Percentiles rank a stretch among this genome's conserved stretches.
These are phyloP conservation scores for Corvus hawaiiensis DNA, from an alignment of 2,113 vertebrate species.

Conservation along the genomic window DNA sequence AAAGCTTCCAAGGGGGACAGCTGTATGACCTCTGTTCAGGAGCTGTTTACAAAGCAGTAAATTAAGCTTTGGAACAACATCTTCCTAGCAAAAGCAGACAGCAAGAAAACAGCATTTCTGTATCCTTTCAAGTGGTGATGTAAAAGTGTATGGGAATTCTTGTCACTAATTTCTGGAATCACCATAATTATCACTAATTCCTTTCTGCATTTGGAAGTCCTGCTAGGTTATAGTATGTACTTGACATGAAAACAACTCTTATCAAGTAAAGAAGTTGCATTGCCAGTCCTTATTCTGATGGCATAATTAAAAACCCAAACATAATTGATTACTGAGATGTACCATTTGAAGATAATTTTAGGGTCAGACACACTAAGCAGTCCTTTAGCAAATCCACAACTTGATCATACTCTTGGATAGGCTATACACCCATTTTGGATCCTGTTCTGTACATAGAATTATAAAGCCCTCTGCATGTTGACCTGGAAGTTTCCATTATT, in stretches of 20 bases:
- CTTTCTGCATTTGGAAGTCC: neutral
- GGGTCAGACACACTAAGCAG: neutral
- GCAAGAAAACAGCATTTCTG: neutral
- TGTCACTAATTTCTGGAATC: neutral
- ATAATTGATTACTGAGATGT: neutral
- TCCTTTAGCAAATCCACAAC: neutral
- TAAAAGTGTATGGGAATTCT: neutral
- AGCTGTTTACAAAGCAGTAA: neutral
- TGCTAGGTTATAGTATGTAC: neutral
- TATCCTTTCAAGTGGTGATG: neutral
- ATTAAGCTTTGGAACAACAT: neutral
- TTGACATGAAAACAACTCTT: neutral
- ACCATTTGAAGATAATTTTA: neutral
- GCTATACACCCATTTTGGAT: neutral
- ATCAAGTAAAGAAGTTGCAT: neutral
- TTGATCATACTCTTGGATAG: neutral
- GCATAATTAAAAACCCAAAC: neutral
- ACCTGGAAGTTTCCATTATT: neutral
- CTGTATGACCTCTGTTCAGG: neutral
- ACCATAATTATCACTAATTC: neutral
- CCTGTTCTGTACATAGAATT: neutral
- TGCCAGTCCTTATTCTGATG: neutral
- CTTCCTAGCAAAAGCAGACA: neutral
- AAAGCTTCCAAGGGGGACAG: neutral
- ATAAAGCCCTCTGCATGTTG: neutral